A percentile compares a stretch with the other conserved stretches of the same genome.
These are phyloP conservation scores for Prunella strophiata DNA, from an alignment of 2,797 vertebrate species.

Conservation along the genomic window DNA sequence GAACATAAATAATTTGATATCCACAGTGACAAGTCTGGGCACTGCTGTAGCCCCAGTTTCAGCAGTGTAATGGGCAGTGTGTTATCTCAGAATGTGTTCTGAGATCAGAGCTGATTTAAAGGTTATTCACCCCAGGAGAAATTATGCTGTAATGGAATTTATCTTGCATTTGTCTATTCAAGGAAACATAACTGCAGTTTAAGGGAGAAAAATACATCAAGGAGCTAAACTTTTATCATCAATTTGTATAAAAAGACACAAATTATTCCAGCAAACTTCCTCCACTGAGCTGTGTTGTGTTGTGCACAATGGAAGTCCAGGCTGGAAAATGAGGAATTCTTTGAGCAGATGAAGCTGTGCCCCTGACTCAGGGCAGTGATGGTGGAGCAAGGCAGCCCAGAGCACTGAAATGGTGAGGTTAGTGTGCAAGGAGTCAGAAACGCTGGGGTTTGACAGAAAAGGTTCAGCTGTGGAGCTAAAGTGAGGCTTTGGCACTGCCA, in stretches of 20 bases:
- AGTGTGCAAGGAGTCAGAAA: background rate
- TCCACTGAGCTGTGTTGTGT: background rate
- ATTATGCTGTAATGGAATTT: constrained; percentile 69
- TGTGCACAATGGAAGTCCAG: background rate
- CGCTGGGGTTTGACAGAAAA: no score
- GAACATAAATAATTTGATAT: constrained; percentile 56
- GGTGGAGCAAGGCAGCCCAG: background rate
- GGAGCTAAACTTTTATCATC: constrained; percentile 42
- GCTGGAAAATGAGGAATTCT: background rate
- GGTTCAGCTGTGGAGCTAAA: background rate
- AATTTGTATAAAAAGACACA: constrained; percentile 24
- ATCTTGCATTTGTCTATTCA: constrained; percentile 55
- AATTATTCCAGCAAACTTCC: constrained; percentile 35
- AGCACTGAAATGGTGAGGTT: background rate
- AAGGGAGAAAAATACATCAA: constrained; percentile 47
- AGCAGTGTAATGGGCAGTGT: constrained; percentile 48
- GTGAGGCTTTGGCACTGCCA: fast-evolving
- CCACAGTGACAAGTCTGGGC: background rate
- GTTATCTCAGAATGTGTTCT: constrained; percentile 46
- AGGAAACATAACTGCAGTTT: constrained; percentile 38
- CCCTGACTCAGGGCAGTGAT: background rate
- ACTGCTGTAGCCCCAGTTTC: background rate
- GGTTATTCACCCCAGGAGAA: constrained; percentile 60
- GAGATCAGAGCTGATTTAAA: constrained; percentile 66
- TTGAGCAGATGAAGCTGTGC: background rate